These are phyloP conservation scores for Enteromius paludinosus DNA, from an alignment of 2,797 vertebrate genomes.

Conservation along the genomic window DNA sequence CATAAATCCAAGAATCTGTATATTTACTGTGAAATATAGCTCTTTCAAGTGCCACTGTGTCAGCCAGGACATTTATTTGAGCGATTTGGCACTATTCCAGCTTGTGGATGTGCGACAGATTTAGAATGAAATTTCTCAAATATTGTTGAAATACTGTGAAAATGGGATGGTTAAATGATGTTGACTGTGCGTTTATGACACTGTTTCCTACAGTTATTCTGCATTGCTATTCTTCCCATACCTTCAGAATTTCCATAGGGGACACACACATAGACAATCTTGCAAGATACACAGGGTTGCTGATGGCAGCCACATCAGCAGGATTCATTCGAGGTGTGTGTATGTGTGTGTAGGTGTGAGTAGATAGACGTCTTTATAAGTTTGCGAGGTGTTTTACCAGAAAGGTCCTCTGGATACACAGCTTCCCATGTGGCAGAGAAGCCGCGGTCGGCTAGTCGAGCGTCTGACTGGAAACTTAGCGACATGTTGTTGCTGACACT, in stretches of 20 bases:
- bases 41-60: constrained; percentile 29
- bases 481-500: constrained; percentile 72
- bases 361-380: constrained; percentile 15
- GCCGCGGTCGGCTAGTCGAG: constrained; percentile 76
- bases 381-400: constrained; percentile 69
- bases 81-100: constrained; percentile 20
- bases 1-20: constrained; percentile 46
- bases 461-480: constrained; percentile 77
- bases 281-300: constrained; percentile 3
- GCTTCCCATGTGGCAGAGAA: constrained; percentile 81
- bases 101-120: constrained; percentile 31
- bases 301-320: constrained; percentile 36
- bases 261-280: constrained; percentile 8
- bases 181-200: background rate
- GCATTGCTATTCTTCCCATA: background rate
- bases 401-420: constrained; percentile 79
- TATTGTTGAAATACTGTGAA: background rate
- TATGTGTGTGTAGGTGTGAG: constrained; percentile 32
- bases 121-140: constrained; percentile 13
- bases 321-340: constrained; percentile 36
- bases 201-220: constrained; percentile 3
- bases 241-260: constrained; percentile 12
- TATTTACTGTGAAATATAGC: constrained; percentile 32
- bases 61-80: constrained; percentile 42
- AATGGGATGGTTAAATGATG: background rate